Percentiles rank a stretch among this genome's conserved stretches.
Evolutionary conservation across 2,797 vertebrate genomes (phyloP).

Genomic region (Cynopterus sphinx): DNA sequence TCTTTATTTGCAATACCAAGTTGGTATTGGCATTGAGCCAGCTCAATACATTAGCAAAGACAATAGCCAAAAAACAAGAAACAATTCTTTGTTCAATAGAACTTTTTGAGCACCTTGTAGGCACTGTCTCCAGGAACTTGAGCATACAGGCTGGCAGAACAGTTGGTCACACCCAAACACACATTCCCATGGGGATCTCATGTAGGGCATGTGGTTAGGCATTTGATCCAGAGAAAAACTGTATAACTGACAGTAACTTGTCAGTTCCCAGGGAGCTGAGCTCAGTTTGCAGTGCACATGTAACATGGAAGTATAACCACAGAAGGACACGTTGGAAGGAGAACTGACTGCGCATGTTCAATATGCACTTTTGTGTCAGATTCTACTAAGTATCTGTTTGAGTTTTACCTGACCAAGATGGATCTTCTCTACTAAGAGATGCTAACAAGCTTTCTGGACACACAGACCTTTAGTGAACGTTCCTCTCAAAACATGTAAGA

Average conservation of each 20-base stretch:
- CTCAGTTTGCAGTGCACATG: neutral
- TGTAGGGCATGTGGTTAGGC: neutral
- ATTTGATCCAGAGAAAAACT: neutral
- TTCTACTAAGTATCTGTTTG: neutral
- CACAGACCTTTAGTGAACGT: neutral
- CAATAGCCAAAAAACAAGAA: neutral
- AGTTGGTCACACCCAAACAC: neutral
- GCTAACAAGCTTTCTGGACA: neutral
- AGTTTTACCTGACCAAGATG: neutral
- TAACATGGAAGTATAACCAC: neutral
- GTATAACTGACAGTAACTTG: accelerated
- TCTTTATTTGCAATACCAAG: constrained; percentile 5
- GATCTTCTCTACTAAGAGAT: neutral
- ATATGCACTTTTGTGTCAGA: neutral
- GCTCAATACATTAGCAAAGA: neutral
- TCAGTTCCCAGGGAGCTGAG: neutral
- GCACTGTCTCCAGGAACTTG: neutral
- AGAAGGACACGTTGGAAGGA: neutral
- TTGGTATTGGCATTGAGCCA: neutral
- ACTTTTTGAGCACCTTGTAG: neutral
- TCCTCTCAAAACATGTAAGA: neutral
- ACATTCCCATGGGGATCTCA: neutral
- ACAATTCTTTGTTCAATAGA: neutral
- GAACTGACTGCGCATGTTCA: neutral
- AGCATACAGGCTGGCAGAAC: neutral